A percentile compares a stretch with the other conserved stretches of the same genome.
Evolutionary conservation across 2,888 invertebrate genomes (phyloP).

Genomic region (Agonopterix heracliana): DNA sequence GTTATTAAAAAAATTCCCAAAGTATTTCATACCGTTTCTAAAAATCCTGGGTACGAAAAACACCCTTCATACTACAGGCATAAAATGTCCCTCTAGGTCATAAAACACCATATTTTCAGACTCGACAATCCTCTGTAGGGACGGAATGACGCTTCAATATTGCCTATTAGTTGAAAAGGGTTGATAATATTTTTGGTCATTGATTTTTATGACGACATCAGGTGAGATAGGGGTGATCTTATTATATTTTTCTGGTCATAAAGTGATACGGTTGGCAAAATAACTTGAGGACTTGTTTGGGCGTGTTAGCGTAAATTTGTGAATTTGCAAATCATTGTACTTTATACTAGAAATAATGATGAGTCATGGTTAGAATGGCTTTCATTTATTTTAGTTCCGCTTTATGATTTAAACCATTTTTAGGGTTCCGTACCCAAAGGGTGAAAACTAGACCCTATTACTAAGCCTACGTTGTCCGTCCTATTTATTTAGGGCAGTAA

Average conservation of each 20-base stretch:
- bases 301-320: not conserved
- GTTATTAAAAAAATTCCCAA: constrained; percentile 1
- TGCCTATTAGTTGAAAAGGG: constrained; percentile 10
- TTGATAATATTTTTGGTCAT: constrained; percentile 18
- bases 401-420: too few species aligned
- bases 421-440: too few species aligned
- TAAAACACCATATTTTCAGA: constrained; percentile 18
- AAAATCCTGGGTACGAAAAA: constrained; percentile 17
- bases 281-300: not conserved
- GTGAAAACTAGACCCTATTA: too few species aligned
- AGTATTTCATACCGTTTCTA: constrained; percentile 1
- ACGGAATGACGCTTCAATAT: constrained; percentile 11
- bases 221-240: constrained; percentile 8
- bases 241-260: not conserved
- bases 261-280: not conserved
- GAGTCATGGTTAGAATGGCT: too few species aligned
- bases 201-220: constrained; percentile 29
- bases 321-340: not conserved
- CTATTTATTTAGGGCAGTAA: too few species aligned
- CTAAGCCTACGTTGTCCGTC: too few species aligned
- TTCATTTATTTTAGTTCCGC: too few species aligned
- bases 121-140: constrained; percentile 5
- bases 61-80: constrained; percentile 11
- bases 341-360: too few species aligned
- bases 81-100: constrained; percentile 22